Percentiles rank a stretch among this genome's conserved stretches.
phyloP scores from a whole-genome alignment of 2,113 vertebrate species.

The Tenebrosternarchus preto region DNA sequence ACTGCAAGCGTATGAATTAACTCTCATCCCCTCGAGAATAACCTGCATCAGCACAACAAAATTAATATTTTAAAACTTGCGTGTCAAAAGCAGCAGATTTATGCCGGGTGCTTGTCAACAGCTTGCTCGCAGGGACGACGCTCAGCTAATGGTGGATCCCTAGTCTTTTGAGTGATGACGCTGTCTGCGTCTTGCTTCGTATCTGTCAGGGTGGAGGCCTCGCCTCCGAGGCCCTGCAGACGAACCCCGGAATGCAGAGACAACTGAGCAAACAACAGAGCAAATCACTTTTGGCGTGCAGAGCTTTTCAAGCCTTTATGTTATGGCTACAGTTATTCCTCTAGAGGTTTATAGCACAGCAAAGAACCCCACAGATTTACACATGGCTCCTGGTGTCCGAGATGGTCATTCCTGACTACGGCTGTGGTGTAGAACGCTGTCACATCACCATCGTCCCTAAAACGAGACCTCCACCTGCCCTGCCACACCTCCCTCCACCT shows the following conservation, averaged over 20 bases:
- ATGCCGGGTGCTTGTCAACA: conserved; percentile 58
- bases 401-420: neutral
- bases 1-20: conserved; percentile 64
- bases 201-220: conserved; percentile 48
- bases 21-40: conserved; percentile 66
- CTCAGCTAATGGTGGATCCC: conserved; percentile 68
- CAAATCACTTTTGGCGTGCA: neutral
- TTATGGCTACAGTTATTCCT: neutral
- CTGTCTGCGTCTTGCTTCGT: conserved; percentile 49
- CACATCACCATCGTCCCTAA: neutral
- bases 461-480: too few relatives aligned
- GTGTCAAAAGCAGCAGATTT: conserved; percentile 66
- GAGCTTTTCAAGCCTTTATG: neutral
- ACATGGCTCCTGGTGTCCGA: neutral
- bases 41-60: conserved; percentile 68
- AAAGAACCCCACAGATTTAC: neutral
- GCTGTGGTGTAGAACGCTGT: neutral
- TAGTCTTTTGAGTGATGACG: conserved; percentile 71
- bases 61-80: conserved; percentile 75
- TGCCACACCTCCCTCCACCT: too few relatives aligned
- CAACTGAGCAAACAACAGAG: neutral
- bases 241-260: conserved; percentile 22
- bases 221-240: conserved; percentile 25
- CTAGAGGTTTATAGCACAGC: neutral
- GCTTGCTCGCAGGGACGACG: conserved; percentile 73